A percentile compares a stretch with the other conserved stretches of the same genome.
phyloP scores from a whole-genome alignment of 2,888 invertebrate species.

The Cyclophora punctaria region DNA sequence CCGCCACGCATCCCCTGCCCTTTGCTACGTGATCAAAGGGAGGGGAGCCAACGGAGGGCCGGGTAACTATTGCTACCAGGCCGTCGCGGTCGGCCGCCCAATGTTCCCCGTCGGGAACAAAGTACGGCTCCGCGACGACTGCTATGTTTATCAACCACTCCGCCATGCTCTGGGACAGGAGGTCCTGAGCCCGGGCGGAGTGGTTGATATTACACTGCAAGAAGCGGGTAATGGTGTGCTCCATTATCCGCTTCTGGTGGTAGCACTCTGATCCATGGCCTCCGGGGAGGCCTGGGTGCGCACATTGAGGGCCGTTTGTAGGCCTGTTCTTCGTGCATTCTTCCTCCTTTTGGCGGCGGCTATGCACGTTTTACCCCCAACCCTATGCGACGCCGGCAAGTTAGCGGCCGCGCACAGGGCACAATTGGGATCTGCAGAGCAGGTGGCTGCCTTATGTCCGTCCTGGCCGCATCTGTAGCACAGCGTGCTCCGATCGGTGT shows the following conservation, averaged over 20 bases:
- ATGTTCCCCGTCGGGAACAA: not conserved
- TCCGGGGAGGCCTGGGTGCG: no score
- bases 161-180: constrained; percentile 7
- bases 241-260: not conserved
- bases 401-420: not conserved
- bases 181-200: constrained; percentile 3
- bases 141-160: constrained; percentile 8
- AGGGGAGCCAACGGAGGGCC: constrained; percentile 1
- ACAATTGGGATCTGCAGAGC: not conserved
- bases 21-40: not conserved
- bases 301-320: no score
- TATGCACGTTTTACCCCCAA: constrained; percentile 1
- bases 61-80: not conserved
- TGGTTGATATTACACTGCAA: not conserved
- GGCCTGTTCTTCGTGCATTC: no score
- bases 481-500: constrained; percentile 1
- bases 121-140: not conserved
- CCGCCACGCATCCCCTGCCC: constrained; percentile 11
- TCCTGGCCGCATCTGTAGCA: constrained; percentile 12
- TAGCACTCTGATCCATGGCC: no score
- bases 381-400: not conserved
- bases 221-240: not conserved
- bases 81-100: not conserved
- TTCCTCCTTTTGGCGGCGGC: no score
- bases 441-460: not conserved